Evolutionary conservation across 2,797 vertebrate species (phyloP).

Genomic region (Hemitrygon akajei): DNA sequence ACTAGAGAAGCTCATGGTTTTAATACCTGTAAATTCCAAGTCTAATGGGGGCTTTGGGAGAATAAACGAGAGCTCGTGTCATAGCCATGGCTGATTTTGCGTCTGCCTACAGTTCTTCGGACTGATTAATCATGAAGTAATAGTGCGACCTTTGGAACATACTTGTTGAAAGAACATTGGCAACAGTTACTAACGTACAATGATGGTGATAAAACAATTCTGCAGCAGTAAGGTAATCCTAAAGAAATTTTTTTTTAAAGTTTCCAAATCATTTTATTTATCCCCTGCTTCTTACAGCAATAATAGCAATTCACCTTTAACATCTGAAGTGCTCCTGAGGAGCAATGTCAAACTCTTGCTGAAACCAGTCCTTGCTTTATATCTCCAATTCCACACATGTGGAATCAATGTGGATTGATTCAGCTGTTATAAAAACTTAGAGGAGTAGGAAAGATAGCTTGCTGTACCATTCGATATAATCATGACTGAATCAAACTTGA

Average conservation of each 20-base stretch:
- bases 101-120: neutral
- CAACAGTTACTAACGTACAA: neutral
- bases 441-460: no score
- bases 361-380: neutral
- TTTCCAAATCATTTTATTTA: neutral
- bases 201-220: neutral
- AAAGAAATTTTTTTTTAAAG: neutral
- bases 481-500: no score
- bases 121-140: neutral
- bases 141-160: neutral
- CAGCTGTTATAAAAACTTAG: neutral
- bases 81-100: conserved; percentile 50
- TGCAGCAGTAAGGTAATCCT: neutral
- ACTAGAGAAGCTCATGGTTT: neutral
- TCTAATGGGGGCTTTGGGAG: conserved; percentile 60
- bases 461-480: no score
- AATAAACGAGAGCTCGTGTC: conserved; percentile 52
- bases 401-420: neutral
- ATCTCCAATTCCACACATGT: no score
- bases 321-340: no score
- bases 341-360: no score
- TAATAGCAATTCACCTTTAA: no score
- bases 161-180: neutral
- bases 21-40: conserved; percentile 69
- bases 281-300: neutral